Base-by-base conservation (phyloP, 2,113 vertebrate species). In the Hippocampus barbouri region DNA sequence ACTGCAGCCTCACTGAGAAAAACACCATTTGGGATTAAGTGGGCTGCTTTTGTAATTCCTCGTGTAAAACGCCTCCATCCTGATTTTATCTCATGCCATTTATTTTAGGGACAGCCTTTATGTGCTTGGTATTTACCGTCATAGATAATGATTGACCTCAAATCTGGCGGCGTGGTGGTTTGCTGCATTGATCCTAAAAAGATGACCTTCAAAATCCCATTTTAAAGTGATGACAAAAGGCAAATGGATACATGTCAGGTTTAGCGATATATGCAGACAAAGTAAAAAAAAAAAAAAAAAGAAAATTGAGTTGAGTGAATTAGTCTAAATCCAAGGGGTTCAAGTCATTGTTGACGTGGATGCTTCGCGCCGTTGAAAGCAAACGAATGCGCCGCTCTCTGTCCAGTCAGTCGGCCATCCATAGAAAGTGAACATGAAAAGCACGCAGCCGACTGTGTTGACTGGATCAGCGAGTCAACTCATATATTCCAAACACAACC, bases 1-100 rank as follows among this genome's bases (percentile, higher is more conserved):
- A 75, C 79, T 64, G 47, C 66, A 21, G 66, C 79, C 40, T 69
- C 73, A 41, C 30, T 61, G 71, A 86, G 69, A 38, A 85, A 87
- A 89, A 79, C 80, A 74, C 69, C 76, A 81, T 79, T 86, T 81
- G 71, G 86, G 91, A 92, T 92, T 90, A 91, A 87, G 51, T 74
- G 71, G 77, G 78, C 68, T 51, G 51, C 38, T 73, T 56, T 63
- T 73, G 20, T 23, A 45, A 59, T 59, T 70, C 73, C 77, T 78
- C 41, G 0, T 79, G 72, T 75, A 72, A 71, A 79, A 73, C 80
- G 73, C 77, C 68, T 71, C 59, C 70, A 57, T 57, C 5, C 25
- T 70, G 85, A 85, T 87, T 77, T 79, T 75, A 25, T 5, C 25
- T 30, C 25, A 60, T 30, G 27, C 57, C 23, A 25, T 61, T 34